phyloP scores from a whole-genome alignment of 2,113 vertebrate genomes.

The Astatotilapia flaviijosephi region DNA sequence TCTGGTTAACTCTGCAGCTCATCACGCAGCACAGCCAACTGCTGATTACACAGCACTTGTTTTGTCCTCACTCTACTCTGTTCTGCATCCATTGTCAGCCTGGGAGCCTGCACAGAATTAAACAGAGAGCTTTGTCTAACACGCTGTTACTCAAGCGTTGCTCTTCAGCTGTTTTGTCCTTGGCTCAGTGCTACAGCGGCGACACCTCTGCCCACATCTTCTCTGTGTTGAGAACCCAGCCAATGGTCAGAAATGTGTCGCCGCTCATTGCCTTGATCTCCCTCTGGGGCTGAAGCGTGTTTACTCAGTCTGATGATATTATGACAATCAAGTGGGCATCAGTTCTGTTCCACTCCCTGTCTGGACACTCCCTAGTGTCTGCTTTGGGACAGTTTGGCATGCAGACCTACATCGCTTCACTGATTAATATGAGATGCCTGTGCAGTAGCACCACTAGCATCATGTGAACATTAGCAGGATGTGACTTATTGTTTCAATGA shows the following conservation, averaged over 20 bases:
- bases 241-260: not conserved
- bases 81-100: constrained; percentile 34
- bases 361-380: constrained; percentile 25
- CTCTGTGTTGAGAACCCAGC: not conserved
- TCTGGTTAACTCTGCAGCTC: constrained; percentile 26
- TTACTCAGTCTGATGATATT: constrained; percentile 42
- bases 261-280: not conserved
- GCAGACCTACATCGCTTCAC: not conserved
- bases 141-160: constrained; percentile 2
- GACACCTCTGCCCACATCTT: not conserved
- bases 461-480: not conserved
- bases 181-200: not conserved
- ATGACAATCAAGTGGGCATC: constrained; percentile 38
- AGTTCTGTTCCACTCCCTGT: constrained; percentile 37
- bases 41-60: constrained; percentile 62
- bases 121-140: constrained; percentile 29
- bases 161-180: constrained; percentile 17
- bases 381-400: constrained; percentile 2
- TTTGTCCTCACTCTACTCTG: constrained; percentile 43
- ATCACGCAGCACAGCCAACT: constrained; percentile 38
- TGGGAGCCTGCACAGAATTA: constrained; percentile 10
- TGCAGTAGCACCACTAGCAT: not conserved
- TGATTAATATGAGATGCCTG: not conserved
- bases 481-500: not conserved
- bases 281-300: constrained; percentile 7